phyloP scores from a whole-genome alignment of 2,888 invertebrate species.

The Phorcus lineatus region DNA sequence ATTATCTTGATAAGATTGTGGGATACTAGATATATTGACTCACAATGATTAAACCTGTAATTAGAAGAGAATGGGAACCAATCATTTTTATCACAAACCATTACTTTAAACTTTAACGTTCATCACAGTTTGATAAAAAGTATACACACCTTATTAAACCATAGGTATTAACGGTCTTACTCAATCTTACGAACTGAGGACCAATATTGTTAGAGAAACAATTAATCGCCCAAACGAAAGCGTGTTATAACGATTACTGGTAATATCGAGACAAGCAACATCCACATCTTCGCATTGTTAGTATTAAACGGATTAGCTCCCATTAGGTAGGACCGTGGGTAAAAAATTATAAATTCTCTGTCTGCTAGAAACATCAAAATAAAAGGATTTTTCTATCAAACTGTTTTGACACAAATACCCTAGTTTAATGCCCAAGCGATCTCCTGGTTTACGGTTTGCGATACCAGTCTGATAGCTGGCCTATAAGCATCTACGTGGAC shows the following conservation, averaged over 20 bases:
- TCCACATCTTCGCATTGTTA: background rate
- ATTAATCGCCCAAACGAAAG: background rate
- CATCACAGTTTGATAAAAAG: no score
- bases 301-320: background rate
- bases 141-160: no score
- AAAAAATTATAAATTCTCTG: constrained; percentile 12
- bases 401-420: constrained; percentile 20
- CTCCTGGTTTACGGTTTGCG: background rate
- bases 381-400: constrained; percentile 22
- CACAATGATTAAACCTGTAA: no score
- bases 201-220: background rate
- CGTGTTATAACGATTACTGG: background rate
- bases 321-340: background rate
- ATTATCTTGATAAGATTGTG: no score
- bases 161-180: no score
- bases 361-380: constrained; percentile 16
- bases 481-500: no score
- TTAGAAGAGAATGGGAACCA: no score
- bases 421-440: constrained; percentile 17
- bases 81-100: no score
- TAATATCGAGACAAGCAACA: background rate
- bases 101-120: no score
- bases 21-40: no score
- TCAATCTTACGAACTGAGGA: no score
- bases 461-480: background rate